Percentiles rank a stretch among this genome's conserved stretches.
Conservation (phyloP, 35 echinoderm and acorn worm species). For the Patiria miniata region DNA sequence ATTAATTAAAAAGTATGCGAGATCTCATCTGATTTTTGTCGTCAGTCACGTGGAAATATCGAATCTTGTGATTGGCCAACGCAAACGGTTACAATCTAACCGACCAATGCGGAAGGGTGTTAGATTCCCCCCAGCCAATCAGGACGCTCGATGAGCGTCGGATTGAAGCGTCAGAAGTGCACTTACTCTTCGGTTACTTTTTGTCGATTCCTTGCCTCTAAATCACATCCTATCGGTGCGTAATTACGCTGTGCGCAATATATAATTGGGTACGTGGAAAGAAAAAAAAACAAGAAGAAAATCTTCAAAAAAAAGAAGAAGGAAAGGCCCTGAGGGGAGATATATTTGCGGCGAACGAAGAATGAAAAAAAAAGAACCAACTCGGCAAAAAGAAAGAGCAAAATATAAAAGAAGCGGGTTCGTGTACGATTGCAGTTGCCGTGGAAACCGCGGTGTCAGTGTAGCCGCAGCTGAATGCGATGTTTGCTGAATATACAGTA, state of each 20-base stretch:
- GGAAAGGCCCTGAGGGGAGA: background rate
- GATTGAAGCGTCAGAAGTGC: background rate
- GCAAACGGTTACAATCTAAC: too few relatives aligned
- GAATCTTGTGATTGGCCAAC: too few relatives aligned
- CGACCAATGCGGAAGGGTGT: background rate
- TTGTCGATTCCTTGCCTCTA: background rate
- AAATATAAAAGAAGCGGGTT: background rate
- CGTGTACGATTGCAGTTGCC: slow-evolving; percentile 3
- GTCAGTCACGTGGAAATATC: too few relatives aligned
- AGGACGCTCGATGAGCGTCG: background rate
- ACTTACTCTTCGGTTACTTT: background rate
- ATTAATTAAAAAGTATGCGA: too few relatives aligned
- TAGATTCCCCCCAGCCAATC: background rate
- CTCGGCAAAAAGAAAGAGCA: too few relatives aligned
- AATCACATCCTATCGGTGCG: background rate
- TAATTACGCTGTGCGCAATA: background rate
- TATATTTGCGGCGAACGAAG: background rate
- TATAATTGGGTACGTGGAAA: slow-evolving; percentile 17
- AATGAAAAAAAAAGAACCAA: background rate
- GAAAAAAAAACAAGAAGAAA: background rate
- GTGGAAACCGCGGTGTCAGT: background rate
- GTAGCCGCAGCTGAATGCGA: background rate
- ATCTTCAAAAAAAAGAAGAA: background rate
- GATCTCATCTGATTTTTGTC: too few relatives aligned
- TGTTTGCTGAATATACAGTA: slow-evolving; percentile 26